Conservation (phyloP, 2,888 invertebrate genomes). For the Calephelis perditalis region DNA sequence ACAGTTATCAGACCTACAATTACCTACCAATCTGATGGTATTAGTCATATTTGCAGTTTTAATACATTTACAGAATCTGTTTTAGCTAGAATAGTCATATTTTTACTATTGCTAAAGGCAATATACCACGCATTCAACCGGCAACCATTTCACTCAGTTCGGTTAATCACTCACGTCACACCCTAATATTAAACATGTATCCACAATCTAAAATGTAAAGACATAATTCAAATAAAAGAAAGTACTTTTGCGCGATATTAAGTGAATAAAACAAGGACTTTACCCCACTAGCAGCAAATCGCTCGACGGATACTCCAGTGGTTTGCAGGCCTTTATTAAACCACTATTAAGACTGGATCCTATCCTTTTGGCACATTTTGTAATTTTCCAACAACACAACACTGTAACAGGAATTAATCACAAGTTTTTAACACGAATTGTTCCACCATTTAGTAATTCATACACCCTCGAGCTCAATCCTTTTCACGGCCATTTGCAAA, state of each 20-base stretch:
- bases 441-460: conserved; percentile 70
- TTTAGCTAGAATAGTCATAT: neutral
- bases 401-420: conserved; percentile 60
- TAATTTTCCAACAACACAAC: conserved; percentile 63
- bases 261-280: conserved; percentile 53
- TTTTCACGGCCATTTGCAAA: conserved; percentile 79
- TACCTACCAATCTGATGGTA: neutral
- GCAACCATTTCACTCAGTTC: conserved; percentile 33
- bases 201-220: conserved; percentile 12
- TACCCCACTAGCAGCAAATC: conserved; percentile 74
- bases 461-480: conserved; percentile 71
- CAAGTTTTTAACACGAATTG: conserved; percentile 66
- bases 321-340: conserved; percentile 64
- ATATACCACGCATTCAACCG: conserved; percentile 36
- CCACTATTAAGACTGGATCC: conserved; percentile 73
- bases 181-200: conserved; percentile 21
- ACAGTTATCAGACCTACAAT: conserved; percentile 11
- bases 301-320: conserved; percentile 66
- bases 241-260: conserved; percentile 17
- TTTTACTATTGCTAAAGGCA: neutral
- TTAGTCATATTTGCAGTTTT: neutral
- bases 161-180: conserved; percentile 29
- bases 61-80: neutral
- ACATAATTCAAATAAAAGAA: conserved; percentile 1
- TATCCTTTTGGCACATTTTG: conserved; percentile 78